These are phyloP conservation scores for Drosophila ochracea DNA, from an alignment of 2,888 invertebrate genomes.

Conservation along the genomic window DNA sequence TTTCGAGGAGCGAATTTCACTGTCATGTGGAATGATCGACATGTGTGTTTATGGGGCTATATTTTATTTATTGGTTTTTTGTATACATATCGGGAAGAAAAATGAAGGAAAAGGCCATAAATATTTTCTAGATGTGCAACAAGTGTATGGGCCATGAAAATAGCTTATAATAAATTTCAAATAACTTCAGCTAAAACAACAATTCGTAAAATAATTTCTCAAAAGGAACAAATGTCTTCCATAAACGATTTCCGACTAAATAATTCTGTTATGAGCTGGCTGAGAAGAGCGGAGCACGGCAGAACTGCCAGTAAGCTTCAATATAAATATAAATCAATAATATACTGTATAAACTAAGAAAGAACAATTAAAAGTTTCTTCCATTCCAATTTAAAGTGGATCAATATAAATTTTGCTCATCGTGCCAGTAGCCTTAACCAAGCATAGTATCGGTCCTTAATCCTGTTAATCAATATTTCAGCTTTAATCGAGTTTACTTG, in stretches of 20 bases:
- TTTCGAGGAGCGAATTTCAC: slow-evolving; percentile 23
- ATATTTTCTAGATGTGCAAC: slow-evolving; percentile 32
- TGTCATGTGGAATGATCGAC: slow-evolving; percentile 37
- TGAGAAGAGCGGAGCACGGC: neutral
- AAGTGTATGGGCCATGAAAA: slow-evolving; percentile 38
- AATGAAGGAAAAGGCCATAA: slow-evolving; percentile 40
- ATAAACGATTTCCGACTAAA: slow-evolving; percentile 22
- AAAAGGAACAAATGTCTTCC: slow-evolving; percentile 11
- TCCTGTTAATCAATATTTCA: neutral
- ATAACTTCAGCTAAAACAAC: slow-evolving; percentile 38
- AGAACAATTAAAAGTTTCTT: neutral
- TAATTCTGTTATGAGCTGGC: neutral
- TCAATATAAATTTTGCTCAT: too few species aligned
- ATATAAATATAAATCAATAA: neutral
- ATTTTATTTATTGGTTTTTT: slow-evolving; percentile 38
- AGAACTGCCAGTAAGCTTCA: neutral
- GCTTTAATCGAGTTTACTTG: neutral
- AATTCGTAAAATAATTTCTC: slow-evolving; percentile 24
- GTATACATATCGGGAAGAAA: slow-evolving; percentile 19
- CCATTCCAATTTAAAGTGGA: neutral
- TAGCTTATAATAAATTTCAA: slow-evolving; percentile 40
- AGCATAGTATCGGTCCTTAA: neutral
- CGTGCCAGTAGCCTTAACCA: neutral
- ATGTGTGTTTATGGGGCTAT: slow-evolving; percentile 49
- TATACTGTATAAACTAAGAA: neutral